Base-by-base conservation (phyloP, 2,888 invertebrate species). In the Hyposoter dolosus region DNA sequence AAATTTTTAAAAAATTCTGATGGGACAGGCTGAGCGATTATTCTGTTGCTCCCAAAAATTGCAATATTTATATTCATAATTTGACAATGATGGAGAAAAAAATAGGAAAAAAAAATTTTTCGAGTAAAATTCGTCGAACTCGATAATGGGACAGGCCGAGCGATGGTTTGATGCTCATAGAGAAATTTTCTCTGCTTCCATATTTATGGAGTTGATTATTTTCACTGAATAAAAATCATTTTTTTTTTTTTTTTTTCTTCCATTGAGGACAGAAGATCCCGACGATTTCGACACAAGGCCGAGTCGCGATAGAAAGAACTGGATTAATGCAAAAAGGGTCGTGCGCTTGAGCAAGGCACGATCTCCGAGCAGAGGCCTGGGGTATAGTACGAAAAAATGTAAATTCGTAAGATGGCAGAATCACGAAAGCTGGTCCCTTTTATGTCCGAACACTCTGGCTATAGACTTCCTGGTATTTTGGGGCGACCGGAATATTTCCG, bases 381-480 rank as follows among this genome's bases (percentile, higher is more conserved):
- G 81, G 35, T 76, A 76, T 35, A 28, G 50, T 40, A 40, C 10
- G 40, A 40, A 82, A 86, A 86, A 87, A 89, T 88, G 85, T 82
- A 84, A 88, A 88, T 88, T 81, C 45, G 19, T n/a, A 50, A 65
- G 45, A 80, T 63, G 78, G n/a, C 35, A 60, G 66, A 77, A 72
- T 72, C 72, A 66, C 77, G 40, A 68, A 45, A 77, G 71, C 65
- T 66, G 74, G 69, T 60, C 68, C 66, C 80, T 63, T 78, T 78
- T 81, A 35, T 50, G 40, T 65, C 65, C 17, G 28, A 50, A 82
- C 76, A 72, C 65, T 88, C 68, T 66, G 23, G 15, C 17, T 47
- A 45, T 72, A 50, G 86, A 87, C 88, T 91, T 92, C 91, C 87
- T 60, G 90, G 92, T 91, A 91, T 92, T 90, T 87, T 84, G 81